Evolutionary conservation across 2,797 vertebrate species (phyloP), one percentile per base, ranked within the genome.

Genomic region (Spondyliosoma cantharus): DNA sequence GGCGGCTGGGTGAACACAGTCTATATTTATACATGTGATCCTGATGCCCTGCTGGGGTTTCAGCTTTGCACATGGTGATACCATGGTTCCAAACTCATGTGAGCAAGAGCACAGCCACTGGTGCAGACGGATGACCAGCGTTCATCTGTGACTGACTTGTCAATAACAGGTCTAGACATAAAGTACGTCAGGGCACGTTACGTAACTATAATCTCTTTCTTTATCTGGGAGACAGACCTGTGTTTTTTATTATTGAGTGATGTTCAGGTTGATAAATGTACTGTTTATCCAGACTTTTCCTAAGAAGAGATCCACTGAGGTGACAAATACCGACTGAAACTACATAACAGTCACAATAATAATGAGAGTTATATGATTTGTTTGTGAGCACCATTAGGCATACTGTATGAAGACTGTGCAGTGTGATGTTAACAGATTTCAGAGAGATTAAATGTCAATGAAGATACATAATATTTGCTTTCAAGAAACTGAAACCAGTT

Each of bases 71-170:
- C 45, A 80, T 22, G 49, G 52, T 9, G 68, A 45, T 25, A 24
- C 29, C 32, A 8, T 60, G 56, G 24, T 48, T 74, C 81, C 29
- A 29, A 79, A 61, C 64, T 71, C 80, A 78, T 72, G 77, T 80
- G 82, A 85, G 72, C 71, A 81, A 46, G 80, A 75, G 67, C 25
- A 45, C 46, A 68, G 25, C 71, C 61, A 67, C 61, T 83, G 76
- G 84, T 90, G 90, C 89, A 87, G 83, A 90, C 4, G 66, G 67
- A 85, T 87, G 85, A 87, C 50, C 67, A 65, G 78, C 72, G 72
- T 49, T 78, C 86, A 89, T 82, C 76, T 83, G 76, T 74, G 78
- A 63, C 0, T 74, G 70, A 82, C 65, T 69, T 60, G 76, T 85
- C 87, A 78, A 71, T 84, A 82, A 84, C 62, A 75, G 46, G 74